phyloP scores from a whole-genome alignment of 2,797 vertebrate species.

The Salmo trutta region DNA sequence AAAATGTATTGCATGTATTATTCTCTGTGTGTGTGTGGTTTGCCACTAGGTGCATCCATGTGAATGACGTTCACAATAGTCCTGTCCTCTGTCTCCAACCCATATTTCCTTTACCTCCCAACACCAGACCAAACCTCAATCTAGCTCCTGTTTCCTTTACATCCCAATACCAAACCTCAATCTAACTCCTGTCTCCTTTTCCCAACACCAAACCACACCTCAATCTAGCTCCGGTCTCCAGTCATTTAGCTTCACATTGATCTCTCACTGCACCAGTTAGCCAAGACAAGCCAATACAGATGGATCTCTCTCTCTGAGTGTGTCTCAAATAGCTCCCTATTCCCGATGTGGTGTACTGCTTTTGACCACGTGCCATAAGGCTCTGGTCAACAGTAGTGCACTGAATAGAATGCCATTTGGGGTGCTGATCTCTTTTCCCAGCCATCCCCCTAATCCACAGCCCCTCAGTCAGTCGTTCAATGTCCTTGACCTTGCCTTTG shows the following conservation, averaged over 20 bases:
- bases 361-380: neutral
- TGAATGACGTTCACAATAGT: neutral
- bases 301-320: neutral
- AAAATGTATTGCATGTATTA: neutral
- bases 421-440: neutral
- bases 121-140: too few species aligned
- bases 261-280: slow-evolving; percentile 1
- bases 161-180: neutral
- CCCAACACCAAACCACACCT: neutral
- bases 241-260: neutral
- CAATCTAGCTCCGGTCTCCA: neutral
- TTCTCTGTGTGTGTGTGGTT: neutral
- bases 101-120: neutral
- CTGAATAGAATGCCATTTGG: neutral
- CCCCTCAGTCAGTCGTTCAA: neutral
- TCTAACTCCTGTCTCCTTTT: neutral
- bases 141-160: too few species aligned
- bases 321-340: neutral
- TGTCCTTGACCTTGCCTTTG: slow-evolving; percentile 5
- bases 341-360: neutral
- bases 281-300: neutral
- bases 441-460: too few species aligned
- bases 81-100: neutral
- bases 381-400: neutral
- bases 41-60: neutral